Evolutionary conservation across 2,888 invertebrate species (phyloP).

Genomic region (Scaptomyza flava): DNA sequence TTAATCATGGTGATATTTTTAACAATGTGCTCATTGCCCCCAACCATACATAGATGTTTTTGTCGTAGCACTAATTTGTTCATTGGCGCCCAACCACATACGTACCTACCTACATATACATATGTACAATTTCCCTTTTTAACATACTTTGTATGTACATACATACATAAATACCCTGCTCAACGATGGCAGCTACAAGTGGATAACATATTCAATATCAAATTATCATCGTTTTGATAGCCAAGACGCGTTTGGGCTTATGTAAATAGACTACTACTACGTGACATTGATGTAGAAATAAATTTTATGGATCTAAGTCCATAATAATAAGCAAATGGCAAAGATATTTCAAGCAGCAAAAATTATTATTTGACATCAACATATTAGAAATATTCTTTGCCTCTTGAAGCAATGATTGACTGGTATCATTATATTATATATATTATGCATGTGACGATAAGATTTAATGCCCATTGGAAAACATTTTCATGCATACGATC

Average conservation of each 20-base stretch:
- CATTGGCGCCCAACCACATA: constrained; percentile 35
- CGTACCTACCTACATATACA: not conserved
- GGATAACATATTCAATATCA: constrained; percentile 29
- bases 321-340: constrained; percentile 26
- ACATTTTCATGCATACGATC: too few species aligned
- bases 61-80: constrained; percentile 63
- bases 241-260: constrained; percentile 47
- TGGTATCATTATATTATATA: too few species aligned
- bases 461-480: too few species aligned
- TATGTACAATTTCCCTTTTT: too few species aligned
- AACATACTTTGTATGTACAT: too few species aligned
- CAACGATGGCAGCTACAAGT: constrained; percentile 57
- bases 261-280: constrained; percentile 37
- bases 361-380: not conserved
- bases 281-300: constrained; percentile 42
- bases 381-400: too few species aligned
- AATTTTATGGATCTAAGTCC: constrained; percentile 30
- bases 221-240: constrained; percentile 53
- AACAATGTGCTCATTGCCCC: constrained; percentile 70
- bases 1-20: constrained; percentile 74
- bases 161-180: not conserved
- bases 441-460: too few species aligned
- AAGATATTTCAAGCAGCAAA: constrained; percentile 18
- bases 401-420: too few species aligned
- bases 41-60: constrained; percentile 25